Evolutionary conservation across 2,797 vertebrate genomes (phyloP).

Genomic region (Ptychadena robeensis): DNA sequence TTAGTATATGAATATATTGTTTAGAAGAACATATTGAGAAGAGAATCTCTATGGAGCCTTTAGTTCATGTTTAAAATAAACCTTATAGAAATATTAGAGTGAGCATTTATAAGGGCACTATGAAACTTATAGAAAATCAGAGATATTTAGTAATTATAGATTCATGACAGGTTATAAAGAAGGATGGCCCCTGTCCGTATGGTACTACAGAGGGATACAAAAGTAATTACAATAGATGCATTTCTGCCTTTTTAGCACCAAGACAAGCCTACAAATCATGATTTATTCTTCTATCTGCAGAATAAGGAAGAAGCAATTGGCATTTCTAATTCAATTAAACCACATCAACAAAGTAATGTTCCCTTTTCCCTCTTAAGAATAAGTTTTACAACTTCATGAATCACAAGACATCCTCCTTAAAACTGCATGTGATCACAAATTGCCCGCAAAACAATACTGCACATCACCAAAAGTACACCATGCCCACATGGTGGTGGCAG

Average conservation of each 20-base stretch:
- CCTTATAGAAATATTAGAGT: background rate
- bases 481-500: too few species aligned
- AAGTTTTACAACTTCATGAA: background rate
- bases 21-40: background rate
- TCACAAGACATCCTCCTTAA: background rate
- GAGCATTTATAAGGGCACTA: background rate
- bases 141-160: constrained; percentile 1
- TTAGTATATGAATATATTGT: background rate
- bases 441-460: too few species aligned
- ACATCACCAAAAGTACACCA: too few species aligned
- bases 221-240: constrained; percentile 6
- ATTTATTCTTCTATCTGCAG: background rate
- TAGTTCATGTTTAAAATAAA: background rate
- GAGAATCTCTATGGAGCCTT: background rate
- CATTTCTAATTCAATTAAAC: background rate
- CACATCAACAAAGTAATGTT: too few species aligned
- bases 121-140: background rate
- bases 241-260: background rate
- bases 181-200: background rate
- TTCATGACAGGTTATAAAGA: constrained; percentile 1
- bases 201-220: background rate
- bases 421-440: too few species aligned
- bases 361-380: background rate
- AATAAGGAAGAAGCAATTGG: background rate
- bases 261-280: background rate